Percentiles rank a stretch among this genome's conserved stretches.
These are phyloP conservation scores for Stegophylla sp. DNA, from an alignment of 2,888 invertebrate genomes.

Conservation along the genomic window DNA sequence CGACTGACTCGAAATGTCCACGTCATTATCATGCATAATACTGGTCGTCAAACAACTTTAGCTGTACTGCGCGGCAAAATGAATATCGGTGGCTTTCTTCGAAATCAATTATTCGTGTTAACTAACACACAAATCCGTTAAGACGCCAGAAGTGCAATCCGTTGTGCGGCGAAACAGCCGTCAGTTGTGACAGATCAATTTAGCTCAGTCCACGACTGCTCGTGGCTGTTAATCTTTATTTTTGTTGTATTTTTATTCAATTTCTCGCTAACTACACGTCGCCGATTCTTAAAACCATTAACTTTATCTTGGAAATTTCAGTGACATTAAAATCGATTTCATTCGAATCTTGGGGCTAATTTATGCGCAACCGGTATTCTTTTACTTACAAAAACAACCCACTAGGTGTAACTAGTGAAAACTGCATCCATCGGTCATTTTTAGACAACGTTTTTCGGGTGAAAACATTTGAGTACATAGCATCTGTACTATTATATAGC, in stretches of 20 bases:
- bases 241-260: too few relatives aligned
- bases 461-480: conserved; percentile 23
- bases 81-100: conserved; percentile 37
- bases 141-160: background rate
- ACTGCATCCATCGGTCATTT: conserved; percentile 22
- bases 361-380: background rate
- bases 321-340: background rate
- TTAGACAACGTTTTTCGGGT: background rate
- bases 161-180: conserved; percentile 14
- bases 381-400: background rate
- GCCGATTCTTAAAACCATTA: background rate
- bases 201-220: background rate
- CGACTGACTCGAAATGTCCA: background rate
- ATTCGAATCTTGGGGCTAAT: background rate
- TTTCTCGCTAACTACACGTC: too few relatives aligned
- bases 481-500: conserved; percentile 10
- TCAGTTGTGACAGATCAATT: conserved; percentile 54
- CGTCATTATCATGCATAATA: background rate
- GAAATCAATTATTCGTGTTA: conserved; percentile 34
- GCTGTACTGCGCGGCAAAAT: background rate
- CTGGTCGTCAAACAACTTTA: conserved; percentile 27
- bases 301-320: background rate
- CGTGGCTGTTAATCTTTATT: background rate
- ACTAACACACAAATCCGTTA: background rate
- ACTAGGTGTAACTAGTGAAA: background rate